A percentile compares a stretch with the other conserved stretches of the same genome.
Conservation (phyloP, 2,113 vertebrate species). For the Isichthys henryi region DNA sequence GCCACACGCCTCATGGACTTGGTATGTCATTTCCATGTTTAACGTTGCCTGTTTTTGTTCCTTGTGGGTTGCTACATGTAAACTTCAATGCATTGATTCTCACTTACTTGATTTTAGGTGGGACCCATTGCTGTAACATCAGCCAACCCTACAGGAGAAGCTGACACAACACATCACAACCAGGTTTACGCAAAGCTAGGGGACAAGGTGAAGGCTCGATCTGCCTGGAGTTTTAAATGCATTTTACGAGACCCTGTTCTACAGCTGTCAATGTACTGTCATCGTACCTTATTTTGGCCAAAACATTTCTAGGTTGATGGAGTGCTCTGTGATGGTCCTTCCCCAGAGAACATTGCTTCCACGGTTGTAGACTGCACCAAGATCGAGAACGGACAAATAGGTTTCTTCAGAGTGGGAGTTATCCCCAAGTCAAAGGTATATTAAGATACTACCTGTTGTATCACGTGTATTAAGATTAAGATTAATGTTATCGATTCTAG, state of each 20-base stretch:
- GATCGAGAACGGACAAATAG: slow-evolving; percentile 68
- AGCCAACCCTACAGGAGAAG: slow-evolving; percentile 83
- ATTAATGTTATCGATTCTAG: neutral
- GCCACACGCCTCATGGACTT: slow-evolving; percentile 76
- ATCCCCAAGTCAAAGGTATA: slow-evolving; percentile 76
- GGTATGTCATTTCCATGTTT: slow-evolving; percentile 46
- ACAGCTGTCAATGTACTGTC: neutral
- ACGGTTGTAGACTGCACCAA: slow-evolving; percentile 88
- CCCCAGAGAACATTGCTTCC: slow-evolving; percentile 81
- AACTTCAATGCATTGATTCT: neutral
- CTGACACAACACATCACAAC: slow-evolving; percentile 86
- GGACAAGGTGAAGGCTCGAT: slow-evolving; percentile 61
- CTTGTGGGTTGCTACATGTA: neutral
- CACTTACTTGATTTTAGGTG: slow-evolving; percentile 55
- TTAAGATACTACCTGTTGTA: neutral
- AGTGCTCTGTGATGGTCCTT: slow-evolving; percentile 77
- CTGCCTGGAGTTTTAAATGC: neutral
- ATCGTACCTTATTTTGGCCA: slow-evolving; percentile 2
- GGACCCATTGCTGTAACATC: slow-evolving; percentile 81
- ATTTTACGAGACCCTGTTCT: neutral
- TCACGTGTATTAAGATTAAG: neutral
- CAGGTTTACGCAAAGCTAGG: slow-evolving; percentile 82
- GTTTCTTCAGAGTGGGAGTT: slow-evolving; percentile 78
- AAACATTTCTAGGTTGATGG: slow-evolving; percentile 66
- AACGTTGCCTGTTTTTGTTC: neutral